Conservation (phyloP, 2,888 invertebrate genomes). For the Morpho helenor region DNA sequence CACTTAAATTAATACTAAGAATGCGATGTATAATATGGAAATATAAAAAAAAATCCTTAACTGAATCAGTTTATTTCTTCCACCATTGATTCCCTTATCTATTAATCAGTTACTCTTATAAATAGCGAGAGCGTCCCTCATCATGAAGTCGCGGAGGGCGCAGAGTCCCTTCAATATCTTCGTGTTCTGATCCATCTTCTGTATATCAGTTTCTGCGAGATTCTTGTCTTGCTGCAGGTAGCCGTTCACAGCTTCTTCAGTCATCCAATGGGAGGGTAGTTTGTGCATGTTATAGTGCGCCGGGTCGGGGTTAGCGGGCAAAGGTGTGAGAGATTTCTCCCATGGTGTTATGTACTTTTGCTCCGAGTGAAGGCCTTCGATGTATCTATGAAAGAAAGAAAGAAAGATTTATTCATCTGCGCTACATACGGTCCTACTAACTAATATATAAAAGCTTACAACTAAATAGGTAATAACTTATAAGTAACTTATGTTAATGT, state of each 20-base stretch:
- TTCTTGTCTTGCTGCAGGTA: conserved; percentile 64
- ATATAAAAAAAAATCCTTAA: no score
- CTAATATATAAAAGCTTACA: no score
- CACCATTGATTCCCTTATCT: no score
- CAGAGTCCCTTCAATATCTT: conserved; percentile 94
- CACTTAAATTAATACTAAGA: no score
- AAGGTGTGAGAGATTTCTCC: conserved; percentile 89
- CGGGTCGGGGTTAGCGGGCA: conserved; percentile 67
- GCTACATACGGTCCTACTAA: no score
- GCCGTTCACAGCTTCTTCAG: conserved; percentile 81
- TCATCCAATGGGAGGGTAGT: conserved; percentile 93
- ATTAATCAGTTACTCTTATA: conserved; percentile 40
- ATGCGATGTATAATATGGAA: no score
- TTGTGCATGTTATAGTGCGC: conserved; percentile 78
- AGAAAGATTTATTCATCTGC: no score
- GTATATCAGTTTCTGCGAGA: conserved; percentile 57
- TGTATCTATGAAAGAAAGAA: conserved; percentile 83
- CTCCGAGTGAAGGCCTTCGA: conserved; percentile 94
- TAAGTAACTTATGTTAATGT: no score
- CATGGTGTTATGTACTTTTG: conserved; percentile 92
- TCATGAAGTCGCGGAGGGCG: conserved; percentile 95
- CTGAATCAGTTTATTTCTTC: no score
- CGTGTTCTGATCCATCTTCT: conserved; percentile 78
- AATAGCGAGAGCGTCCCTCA: conserved; percentile 88
- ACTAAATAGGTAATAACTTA: no score